Base-by-base conservation (phyloP, 2,888 invertebrate species). In the Operophtera brumata region DNA sequence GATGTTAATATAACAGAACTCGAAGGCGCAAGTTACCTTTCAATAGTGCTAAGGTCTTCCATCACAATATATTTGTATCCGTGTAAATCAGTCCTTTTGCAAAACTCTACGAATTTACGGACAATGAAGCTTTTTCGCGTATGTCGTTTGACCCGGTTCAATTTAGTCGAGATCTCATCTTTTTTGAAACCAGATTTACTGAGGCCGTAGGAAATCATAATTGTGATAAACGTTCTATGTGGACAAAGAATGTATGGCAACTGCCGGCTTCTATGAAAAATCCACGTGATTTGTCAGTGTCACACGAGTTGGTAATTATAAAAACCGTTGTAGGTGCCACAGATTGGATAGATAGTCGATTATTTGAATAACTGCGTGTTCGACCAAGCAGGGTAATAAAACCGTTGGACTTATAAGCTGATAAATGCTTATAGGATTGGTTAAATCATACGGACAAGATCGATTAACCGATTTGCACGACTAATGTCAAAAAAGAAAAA, bases 31-130 rank as follows among this genome's bases (percentile, higher is more conserved):
- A 20, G 20, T 20, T 77, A 93, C 93, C 93, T 91, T 77, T 94
- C 94, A 34, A 79, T 62, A 6, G 74, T 69, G 36, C 87, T 91
- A 25, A 92, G 90, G 36, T 92, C 91, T 32, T 90, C 84, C 68
- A 93, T 91, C 2, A 92, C 92, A 28, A 94, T 92, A 65, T 94
- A 94, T 68, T 92, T 93, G 65, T 93, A 94, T 0, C 94, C 94
- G 68, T 94, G 94, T 47, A 94, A 78, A 57, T 93, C 93, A 0
- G 94, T 94, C 20, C 92, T 91, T 47, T 91, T 86, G 64, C 94
- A 94, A 79, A 94, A 95, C 64, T 93, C 92, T 3, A 76, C 76
- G 13, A 85, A 82, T 60, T 79, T 88, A 0, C 40, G 59, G 0
- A 50, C 43, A 45, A 73, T 74, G 56, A 72, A 76, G 1, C 61